Evolutionary conservation across 2,797 vertebrate species (phyloP).

Genomic region (Coluber constrictor): DNA sequence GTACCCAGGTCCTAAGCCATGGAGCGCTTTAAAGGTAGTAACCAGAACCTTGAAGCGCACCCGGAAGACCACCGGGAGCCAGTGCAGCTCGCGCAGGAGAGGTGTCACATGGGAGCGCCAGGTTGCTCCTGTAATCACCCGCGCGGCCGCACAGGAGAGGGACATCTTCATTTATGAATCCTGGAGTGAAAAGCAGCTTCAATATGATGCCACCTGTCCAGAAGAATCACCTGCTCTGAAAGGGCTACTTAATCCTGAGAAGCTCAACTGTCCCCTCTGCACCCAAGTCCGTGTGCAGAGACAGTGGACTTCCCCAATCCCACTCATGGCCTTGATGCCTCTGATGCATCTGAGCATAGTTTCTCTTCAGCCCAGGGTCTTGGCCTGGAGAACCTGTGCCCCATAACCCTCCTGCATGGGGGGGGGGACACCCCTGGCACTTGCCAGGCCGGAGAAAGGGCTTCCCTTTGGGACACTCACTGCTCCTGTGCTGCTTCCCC

Average conservation of each 20-base stretch:
- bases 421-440: rapidly evolving
- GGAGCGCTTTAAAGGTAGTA: too few relatives aligned
- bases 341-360: not conserved
- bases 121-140: too few relatives aligned
- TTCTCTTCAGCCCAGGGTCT: not conserved
- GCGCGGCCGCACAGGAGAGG: too few relatives aligned
- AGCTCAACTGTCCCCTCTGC: not conserved
- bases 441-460: not conserved
- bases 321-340: not conserved
- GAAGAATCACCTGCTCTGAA: not conserved
- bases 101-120: too few relatives aligned
- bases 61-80: too few relatives aligned
- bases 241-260: too few relatives aligned
- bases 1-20: too few relatives aligned
- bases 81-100: too few relatives aligned
- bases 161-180: not conserved
- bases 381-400: not conserved
- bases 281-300: too few relatives aligned
- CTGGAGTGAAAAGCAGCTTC: not conserved
- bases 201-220: not conserved
- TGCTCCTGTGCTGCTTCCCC: constrained; percentile 65
- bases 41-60: too few relatives aligned
- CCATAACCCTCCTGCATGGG: not conserved
- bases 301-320: not conserved
- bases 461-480: constrained; percentile 56